A percentile compares a stretch with the other conserved stretches of the same genome.
Evolutionary conservation across 2,888 invertebrate species (phyloP).

Genomic region (Agriopis leucophaearia): DNA sequence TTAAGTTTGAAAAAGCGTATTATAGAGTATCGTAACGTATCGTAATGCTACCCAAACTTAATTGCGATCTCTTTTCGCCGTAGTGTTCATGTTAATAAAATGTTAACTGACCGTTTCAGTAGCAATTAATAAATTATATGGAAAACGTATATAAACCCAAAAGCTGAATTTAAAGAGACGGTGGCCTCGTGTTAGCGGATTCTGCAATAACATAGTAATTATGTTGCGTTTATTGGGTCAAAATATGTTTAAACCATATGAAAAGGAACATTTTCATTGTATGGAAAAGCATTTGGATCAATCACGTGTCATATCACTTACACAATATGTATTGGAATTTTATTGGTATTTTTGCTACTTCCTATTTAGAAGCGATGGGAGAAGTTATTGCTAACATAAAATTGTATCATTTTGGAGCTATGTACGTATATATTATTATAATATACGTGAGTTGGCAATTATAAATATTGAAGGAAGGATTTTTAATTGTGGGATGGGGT

Average conservation of each 20-base stretch:
- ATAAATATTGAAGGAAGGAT: too few species aligned
- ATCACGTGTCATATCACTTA: constrained; percentile 35
- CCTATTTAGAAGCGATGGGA: background rate
- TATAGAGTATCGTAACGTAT: background rate
- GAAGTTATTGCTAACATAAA: background rate
- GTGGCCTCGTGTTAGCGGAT: constrained; percentile 8
- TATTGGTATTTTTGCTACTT: constrained; percentile 32
- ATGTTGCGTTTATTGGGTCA: constrained; percentile 44
- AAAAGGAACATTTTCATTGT: constrained; percentile 34
- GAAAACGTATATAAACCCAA: constrained; percentile 10
- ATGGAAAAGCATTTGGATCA: constrained; percentile 44
- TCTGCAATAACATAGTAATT: constrained; percentile 50
- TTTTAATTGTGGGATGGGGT: too few species aligned
- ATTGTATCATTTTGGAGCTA: background rate
- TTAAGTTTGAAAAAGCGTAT: background rate
- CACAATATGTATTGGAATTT: constrained; percentile 33
- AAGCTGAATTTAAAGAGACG: constrained; percentile 17
- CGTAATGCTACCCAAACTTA: background rate
- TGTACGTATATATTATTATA: too few species aligned
- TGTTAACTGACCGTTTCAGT: background rate
- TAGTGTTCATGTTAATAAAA: background rate
- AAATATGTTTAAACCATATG: constrained; percentile 33
- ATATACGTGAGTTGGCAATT: too few species aligned
- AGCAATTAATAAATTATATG: constrained; percentile 10
- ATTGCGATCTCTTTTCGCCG: background rate